Evolutionary conservation across 2,888 invertebrate genomes (phyloP).

Genomic region (Tenthredo notha): DNA sequence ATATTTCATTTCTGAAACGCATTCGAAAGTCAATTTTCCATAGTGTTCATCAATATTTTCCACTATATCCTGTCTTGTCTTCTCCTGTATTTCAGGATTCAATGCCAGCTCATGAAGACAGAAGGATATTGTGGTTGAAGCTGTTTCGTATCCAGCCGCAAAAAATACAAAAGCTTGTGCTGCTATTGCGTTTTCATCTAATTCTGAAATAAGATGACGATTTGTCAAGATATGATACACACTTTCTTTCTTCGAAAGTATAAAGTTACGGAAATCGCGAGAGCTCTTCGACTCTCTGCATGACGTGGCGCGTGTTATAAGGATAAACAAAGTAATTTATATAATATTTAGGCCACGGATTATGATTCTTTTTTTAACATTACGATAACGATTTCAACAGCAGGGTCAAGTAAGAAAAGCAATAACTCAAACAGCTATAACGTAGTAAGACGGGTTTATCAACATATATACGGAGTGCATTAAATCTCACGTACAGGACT

Average conservation of each 20-base stretch:
- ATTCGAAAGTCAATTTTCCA: conserved; percentile 73
- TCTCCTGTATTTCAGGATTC: conserved; percentile 72
- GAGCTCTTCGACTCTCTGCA: not conserved
- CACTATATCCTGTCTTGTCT: conserved; percentile 69
- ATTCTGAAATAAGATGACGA: conserved; percentile 59
- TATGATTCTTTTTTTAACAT: not conserved
- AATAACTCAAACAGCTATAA: not conserved
- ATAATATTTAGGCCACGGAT: conserved; percentile 24
- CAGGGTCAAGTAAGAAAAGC: not conserved
- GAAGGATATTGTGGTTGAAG: conserved; percentile 75
- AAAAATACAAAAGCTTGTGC: conserved; percentile 77
- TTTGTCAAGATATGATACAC: not conserved
- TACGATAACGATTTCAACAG: conserved; percentile 20
- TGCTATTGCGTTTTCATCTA: conserved; percentile 73
- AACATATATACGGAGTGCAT: not conserved
- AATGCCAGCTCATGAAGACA: conserved; percentile 74
- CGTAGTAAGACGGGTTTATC: not conserved
- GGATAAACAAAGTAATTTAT: not conserved
- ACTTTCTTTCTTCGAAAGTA: not conserved
- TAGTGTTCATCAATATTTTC: conserved; percentile 65
- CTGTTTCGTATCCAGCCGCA: conserved; percentile 75
- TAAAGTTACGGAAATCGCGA: not conserved
- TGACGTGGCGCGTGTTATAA: not conserved
- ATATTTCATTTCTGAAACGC: conserved; percentile 75
- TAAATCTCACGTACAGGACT: not conserved